Conservation (phyloP, 2,888 invertebrate genomes). For the Limnephilus marmoratus region DNA sequence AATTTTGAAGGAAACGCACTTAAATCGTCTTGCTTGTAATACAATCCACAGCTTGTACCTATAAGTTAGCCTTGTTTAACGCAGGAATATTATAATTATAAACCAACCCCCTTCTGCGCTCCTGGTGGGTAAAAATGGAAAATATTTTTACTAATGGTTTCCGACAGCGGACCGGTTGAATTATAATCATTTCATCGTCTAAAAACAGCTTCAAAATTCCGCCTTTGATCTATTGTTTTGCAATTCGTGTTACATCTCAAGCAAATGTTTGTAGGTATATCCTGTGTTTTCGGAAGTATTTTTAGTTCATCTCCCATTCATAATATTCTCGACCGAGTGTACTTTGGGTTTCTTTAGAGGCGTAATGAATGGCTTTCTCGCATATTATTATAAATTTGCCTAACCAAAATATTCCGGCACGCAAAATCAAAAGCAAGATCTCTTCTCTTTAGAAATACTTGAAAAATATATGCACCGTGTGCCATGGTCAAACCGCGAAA, state of each 20-base stretch:
- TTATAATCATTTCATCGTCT: not conserved
- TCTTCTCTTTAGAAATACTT: too few species aligned
- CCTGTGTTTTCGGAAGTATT: not conserved
- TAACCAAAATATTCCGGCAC: not conserved
- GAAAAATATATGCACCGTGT: too few species aligned
- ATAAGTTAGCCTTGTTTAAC: not conserved
- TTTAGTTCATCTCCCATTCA: not conserved
- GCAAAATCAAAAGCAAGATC: too few species aligned
- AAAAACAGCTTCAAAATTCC: not conserved
- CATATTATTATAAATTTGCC: too few species aligned
- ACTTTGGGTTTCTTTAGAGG: too few species aligned
- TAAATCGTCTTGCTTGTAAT: not conserved
- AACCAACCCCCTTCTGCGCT: not conserved
- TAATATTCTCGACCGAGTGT: not conserved
- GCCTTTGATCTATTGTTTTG: not conserved
- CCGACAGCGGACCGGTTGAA: not conserved
- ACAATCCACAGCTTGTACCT: not conserved
- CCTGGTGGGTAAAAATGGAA: not conserved
- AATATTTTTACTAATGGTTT: slow-evolving; percentile 8
- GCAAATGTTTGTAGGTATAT: too few species aligned
- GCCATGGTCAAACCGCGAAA: too few species aligned
- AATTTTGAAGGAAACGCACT: not conserved
- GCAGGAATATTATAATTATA: slow-evolving; percentile 27
- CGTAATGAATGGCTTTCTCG: too few species aligned
- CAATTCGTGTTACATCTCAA: not conserved